Conservation (phyloP, 1,140 invertebrate species). For the Zaprionus tsacasi region DNA sequence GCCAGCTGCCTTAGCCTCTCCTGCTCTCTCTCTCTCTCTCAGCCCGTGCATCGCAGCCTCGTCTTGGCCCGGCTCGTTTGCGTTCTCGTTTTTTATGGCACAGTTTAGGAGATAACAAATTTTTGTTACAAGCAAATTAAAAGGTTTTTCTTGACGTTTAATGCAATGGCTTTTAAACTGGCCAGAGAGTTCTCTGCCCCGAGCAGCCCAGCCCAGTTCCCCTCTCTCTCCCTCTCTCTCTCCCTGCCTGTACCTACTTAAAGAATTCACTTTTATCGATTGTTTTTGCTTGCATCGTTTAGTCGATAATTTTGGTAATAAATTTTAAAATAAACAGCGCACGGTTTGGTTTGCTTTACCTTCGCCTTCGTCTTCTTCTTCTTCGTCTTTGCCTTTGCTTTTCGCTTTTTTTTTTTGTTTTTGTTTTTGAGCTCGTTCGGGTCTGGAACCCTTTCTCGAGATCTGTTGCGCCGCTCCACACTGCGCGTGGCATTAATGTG, state of each 20-base stretch:
- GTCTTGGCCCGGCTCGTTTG: constrained; percentile 46
- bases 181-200: constrained; percentile 20
- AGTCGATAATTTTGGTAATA: constrained; percentile 84
- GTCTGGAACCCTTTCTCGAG: constrained; percentile 18
- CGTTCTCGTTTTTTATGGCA: constrained; percentile 83
- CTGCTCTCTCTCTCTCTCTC: neutral
- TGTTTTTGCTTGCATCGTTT: constrained; percentile 84
- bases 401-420: constrained; percentile 5
- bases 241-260: constrained; percentile 14
- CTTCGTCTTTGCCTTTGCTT: constrained; percentile 12
- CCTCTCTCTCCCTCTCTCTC: neutral
- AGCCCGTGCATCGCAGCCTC: neutral
- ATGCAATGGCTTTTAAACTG: constrained; percentile 70
- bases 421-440: neutral
- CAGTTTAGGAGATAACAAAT: constrained; percentile 84
- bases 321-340: constrained; percentile 82
- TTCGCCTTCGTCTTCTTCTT: no score
- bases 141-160: constrained; percentile 78
- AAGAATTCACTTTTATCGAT: constrained; percentile 84
- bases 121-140: constrained; percentile 84
- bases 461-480: constrained; percentile 7
- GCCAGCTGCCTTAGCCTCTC: neutral
- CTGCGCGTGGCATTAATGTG: constrained; percentile 30
- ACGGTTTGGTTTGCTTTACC: constrained; percentile 31
- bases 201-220: constrained; percentile 3